Conservation (phyloP, 2,113 vertebrate genomes). For the Leucosticte australis region DNA sequence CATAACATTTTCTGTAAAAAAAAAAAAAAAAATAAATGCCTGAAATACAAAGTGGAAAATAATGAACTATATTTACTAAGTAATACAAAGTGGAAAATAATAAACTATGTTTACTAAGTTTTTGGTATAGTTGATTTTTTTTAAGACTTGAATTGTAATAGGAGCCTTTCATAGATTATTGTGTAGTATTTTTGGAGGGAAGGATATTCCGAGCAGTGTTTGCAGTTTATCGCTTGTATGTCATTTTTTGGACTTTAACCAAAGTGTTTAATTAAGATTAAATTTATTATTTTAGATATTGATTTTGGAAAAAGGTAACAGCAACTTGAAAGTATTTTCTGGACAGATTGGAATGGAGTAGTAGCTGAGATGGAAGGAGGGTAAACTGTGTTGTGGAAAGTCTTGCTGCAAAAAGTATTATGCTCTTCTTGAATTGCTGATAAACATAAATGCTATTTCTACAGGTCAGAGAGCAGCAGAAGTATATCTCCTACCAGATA, state of each 20-base stretch:
- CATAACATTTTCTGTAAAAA: not conserved
- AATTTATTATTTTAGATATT: not conserved
- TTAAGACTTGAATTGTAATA: not conserved
- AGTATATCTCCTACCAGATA: conserved; percentile 82
- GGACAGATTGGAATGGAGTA: not conserved
- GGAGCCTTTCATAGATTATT: not conserved
- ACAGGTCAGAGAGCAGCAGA: conserved; percentile 93
- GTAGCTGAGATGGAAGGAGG: not conserved
- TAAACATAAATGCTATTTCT: not conserved
- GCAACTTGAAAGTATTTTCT: not conserved
- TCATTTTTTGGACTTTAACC: not conserved
- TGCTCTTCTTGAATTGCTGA: not conserved
- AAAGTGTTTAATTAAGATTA: not conserved
- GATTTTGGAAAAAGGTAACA: not conserved
- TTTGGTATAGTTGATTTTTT: not conserved
- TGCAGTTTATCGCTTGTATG: not conserved
- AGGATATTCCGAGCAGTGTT: not conserved
- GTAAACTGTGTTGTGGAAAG: not conserved
- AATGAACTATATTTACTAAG: not conserved
- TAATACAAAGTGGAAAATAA: not conserved
- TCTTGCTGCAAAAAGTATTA: not conserved
- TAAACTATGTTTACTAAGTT: not conserved
- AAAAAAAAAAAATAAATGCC: too few species aligned
- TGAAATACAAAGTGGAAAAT: not conserved
- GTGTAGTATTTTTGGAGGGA: not conserved